Evolutionary conservation across 2,797 vertebrate species (phyloP).

Genomic region (Myioborus melanocephalus): DNA sequence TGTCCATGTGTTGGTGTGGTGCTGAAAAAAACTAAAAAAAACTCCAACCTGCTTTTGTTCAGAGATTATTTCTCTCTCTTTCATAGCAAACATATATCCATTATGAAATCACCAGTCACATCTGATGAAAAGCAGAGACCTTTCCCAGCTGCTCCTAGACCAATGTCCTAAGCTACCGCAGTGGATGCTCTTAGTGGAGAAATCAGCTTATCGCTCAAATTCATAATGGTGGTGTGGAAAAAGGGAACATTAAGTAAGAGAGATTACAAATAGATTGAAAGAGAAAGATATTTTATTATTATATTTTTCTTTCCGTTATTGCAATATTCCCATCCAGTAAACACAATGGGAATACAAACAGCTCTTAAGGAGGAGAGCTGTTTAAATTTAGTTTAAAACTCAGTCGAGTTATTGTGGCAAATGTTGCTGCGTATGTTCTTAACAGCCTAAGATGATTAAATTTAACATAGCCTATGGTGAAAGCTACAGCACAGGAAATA

Average conservation of each 20-base stretch:
- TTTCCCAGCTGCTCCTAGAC: not conserved
- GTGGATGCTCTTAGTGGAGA: not conserved
- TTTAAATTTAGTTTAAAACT: not conserved
- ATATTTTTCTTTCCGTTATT: not conserved
- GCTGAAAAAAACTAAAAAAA: not conserved
- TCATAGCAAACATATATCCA: not conserved
- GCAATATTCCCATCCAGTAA: not conserved
- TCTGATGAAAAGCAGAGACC: not conserved
- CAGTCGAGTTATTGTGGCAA: not conserved
- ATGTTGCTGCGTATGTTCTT: not conserved
- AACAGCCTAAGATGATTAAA: not conserved
- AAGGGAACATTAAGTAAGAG: not conserved
- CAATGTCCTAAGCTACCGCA: not conserved
- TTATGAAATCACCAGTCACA: not conserved
- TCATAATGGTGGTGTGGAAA: accelerated
- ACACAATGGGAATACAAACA: not conserved
- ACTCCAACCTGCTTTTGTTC: accelerated
- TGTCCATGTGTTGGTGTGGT: not conserved
- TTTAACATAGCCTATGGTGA: not conserved
- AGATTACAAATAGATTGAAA: not conserved
- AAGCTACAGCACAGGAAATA: not conserved
- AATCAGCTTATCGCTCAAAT: not conserved
- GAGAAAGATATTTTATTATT: not conserved
- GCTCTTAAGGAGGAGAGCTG: not conserved
- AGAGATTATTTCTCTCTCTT: not conserved